A percentile compares a stretch with the other conserved stretches of the same genome.
Evolutionary conservation across 2,888 invertebrate genomes (phyloP).

Genomic region (Mythimna vitellina): DNA sequence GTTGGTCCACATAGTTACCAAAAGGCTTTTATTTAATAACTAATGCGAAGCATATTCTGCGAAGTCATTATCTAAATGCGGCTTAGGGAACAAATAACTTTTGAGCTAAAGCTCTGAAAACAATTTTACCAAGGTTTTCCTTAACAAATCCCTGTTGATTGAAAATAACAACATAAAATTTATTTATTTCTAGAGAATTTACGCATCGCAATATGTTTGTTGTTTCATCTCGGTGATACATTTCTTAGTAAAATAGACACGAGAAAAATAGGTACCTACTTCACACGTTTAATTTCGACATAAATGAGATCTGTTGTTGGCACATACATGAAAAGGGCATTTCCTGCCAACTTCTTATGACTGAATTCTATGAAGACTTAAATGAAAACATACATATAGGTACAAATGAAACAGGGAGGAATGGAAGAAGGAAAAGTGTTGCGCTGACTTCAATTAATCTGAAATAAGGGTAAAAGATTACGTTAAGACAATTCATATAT

Average conservation of each 20-base stretch:
- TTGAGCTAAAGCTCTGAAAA: slow-evolving; percentile 18
- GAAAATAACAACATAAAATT: slow-evolving; percentile 5
- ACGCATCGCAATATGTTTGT: slow-evolving; percentile 1
- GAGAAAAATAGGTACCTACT: neutral
- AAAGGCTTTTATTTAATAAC: slow-evolving; percentile 8
- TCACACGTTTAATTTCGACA: neutral
- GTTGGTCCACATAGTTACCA: neutral
- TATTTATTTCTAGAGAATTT: slow-evolving; percentile 1
- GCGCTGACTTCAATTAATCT: neutral
- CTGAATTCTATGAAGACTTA: neutral
- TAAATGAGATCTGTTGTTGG: slow-evolving; percentile 3
- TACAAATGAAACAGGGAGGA: no score
- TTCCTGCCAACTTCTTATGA: slow-evolving; percentile 10
- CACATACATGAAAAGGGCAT: neutral
- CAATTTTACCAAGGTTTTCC: slow-evolving; percentile 38
- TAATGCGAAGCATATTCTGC: slow-evolving; percentile 21
- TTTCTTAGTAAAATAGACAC: slow-evolving; percentile 18
- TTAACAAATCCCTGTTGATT: slow-evolving; percentile 43
- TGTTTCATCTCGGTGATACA: slow-evolving; percentile 9
- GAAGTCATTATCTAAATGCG: slow-evolving; percentile 20
- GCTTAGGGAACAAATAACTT: slow-evolving; percentile 6
- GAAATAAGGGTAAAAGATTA: neutral
- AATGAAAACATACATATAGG: neutral
- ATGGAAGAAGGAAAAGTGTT: neutral
- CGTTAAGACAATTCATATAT: neutral